Conservation (phyloP, 2,797 vertebrate species). For the Coracias cyanogaster region DNA sequence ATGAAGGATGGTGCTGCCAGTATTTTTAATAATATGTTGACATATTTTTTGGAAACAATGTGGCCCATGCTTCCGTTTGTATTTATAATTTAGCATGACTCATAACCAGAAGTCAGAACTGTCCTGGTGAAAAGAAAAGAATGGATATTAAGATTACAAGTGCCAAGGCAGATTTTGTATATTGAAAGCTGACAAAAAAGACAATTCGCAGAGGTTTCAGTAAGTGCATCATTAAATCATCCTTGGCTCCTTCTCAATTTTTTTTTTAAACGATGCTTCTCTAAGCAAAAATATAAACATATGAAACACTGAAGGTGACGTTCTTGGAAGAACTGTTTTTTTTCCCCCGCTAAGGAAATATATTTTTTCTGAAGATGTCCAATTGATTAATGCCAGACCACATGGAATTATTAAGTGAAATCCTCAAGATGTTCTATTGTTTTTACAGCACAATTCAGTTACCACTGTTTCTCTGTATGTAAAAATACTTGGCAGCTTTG, state of each 20-base stretch:
- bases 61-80: constrained; percentile 11
- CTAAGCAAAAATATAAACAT: constrained; percentile 76
- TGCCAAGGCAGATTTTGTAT: constrained; percentile 57
- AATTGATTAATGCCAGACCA: constrained; percentile 74
- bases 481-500: constrained; percentile 52
- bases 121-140: constrained; percentile 43
- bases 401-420: constrained; percentile 48
- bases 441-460: constrained; percentile 66
- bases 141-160: constrained; percentile 48
- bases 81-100: constrained; percentile 56
- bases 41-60: not conserved
- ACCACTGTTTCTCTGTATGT: constrained; percentile 41
- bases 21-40: not conserved
- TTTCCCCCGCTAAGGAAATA: constrained; percentile 42
- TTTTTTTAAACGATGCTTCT: not conserved
- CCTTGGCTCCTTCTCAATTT: constrained; percentile 44
- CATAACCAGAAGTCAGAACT: constrained; percentile 37
- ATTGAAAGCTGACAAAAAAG: constrained; percentile 48
- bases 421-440: constrained; percentile 56
- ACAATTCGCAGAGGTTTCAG: constrained; percentile 55
- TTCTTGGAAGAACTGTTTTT: constrained; percentile 57
- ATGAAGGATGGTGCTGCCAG: not conserved
- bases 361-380: constrained; percentile 57
- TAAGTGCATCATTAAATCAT: constrained; percentile 68
- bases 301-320: constrained; percentile 67